phyloP scores from a whole-genome alignment of 2,888 invertebrate genomes.

The Tiliacea aurago region DNA sequence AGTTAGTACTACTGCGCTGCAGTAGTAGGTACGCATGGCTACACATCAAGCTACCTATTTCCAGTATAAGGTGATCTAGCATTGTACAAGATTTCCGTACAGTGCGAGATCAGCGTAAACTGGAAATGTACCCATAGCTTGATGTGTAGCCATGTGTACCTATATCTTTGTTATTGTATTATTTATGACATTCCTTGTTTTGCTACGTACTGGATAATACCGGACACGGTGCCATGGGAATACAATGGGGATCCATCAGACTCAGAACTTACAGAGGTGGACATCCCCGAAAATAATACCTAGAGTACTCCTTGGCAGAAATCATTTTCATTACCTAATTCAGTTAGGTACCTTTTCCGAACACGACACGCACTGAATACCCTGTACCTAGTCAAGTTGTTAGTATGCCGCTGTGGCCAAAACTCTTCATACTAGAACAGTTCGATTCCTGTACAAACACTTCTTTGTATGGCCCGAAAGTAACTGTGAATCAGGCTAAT shows the following conservation, averaged over 20 bases:
- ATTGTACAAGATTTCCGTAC: too few species aligned
- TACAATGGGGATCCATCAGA: not conserved
- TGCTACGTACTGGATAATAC: conserved; percentile 12
- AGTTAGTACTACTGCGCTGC: conserved; percentile 48
- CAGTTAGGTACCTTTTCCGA: too few species aligned
- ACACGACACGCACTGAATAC: too few species aligned
- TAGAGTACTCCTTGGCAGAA: not conserved
- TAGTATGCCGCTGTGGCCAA: not conserved
- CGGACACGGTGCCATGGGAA: not conserved
- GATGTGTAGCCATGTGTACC: too few species aligned
- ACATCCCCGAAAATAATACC: not conserved
- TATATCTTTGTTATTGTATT: conserved; percentile 28
- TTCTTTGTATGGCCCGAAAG: not conserved
- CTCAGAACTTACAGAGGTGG: not conserved
- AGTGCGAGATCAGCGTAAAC: too few species aligned
- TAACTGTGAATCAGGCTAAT: not conserved
- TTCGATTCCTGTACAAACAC: too few species aligned
- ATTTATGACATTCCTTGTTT: conserved; percentile 34
- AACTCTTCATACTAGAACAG: not conserved
- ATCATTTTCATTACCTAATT: conserved; percentile 1
- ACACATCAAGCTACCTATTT: too few species aligned
- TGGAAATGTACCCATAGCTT: too few species aligned
- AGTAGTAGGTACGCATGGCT: too few species aligned
- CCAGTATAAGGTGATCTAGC: too few species aligned
- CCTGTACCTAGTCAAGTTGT: not conserved